phyloP scores from a whole-genome alignment of 2,113 vertebrate genomes.

The Planiliza haematocheilus region DNA sequence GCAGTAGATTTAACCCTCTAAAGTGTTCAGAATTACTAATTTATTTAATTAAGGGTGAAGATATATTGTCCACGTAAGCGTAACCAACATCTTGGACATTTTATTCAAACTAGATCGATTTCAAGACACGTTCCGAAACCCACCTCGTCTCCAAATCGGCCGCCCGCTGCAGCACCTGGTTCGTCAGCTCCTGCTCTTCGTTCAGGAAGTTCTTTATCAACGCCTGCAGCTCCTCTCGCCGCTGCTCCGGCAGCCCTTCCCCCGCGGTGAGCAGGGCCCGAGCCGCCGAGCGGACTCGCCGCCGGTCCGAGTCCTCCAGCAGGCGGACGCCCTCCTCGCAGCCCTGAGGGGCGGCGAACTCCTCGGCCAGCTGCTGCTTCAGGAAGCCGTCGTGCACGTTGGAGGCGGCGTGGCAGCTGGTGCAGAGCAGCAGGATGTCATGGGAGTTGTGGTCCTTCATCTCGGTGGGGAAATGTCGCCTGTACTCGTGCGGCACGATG shows the following conservation, averaged over 20 bases:
- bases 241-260: conserved; percentile 84
- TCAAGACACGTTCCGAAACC: conserved; percentile 13
- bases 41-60: too few species aligned
- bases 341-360: conserved; percentile 90
- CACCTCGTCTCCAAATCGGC: conserved; percentile 93
- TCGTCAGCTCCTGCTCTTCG: conserved; percentile 69
- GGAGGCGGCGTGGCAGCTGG: conserved; percentile 93
- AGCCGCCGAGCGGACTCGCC: conserved; percentile 92
- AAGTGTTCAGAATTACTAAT: too few species aligned
- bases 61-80: too few species aligned
- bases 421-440: conserved; percentile 95
- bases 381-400: conserved; percentile 92
- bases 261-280: conserved; percentile 90
- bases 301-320: conserved; percentile 89
- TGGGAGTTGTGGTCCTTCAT: conserved; percentile 99
- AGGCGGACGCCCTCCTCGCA: conserved; percentile 91
- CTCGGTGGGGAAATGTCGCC: conserved; percentile 94
- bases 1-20: too few species aligned
- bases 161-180: conserved; percentile 86
- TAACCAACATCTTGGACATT: too few species aligned
- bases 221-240: conserved; percentile 86
- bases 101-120: too few species aligned
- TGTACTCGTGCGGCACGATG: conserved; percentile 95
- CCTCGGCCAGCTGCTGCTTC: conserved; percentile 92
- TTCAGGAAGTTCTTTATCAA: conserved; percentile 84